phyloP scores from a whole-genome alignment of 92 coral and sea anemone genomes.

The Paragorgia papillata region DNA sequence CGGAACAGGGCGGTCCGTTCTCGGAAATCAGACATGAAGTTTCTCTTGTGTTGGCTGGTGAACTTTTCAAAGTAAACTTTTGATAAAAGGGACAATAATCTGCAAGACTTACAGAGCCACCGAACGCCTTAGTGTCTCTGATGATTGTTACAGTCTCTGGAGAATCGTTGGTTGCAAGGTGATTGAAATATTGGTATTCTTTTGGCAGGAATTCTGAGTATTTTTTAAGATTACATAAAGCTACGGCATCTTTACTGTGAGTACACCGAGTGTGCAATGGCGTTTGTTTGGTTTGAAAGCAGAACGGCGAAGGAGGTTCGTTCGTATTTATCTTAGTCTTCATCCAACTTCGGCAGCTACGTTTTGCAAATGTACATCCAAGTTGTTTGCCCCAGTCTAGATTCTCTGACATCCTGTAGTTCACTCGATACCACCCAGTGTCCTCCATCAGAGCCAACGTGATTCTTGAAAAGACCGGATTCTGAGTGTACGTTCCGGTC shows the following conservation, averaged over 20 bases:
- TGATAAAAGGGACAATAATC: conserved; percentile 97
- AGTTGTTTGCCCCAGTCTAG: conserved; percentile 93
- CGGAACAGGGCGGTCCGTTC: conserved; percentile 71
- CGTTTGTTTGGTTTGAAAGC: conserved; percentile 78
- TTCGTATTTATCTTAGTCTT: conserved; percentile 64
- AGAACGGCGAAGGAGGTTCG: conserved; percentile 75
- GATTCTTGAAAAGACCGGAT: conserved; percentile 91
- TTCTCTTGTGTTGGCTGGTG: conserved; percentile 75
- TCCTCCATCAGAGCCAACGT: conserved; percentile 98
- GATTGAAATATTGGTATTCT: conserved; percentile 93
- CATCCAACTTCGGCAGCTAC: conserved; percentile 99
- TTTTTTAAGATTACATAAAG: conserved; percentile 86
- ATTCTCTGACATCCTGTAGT: conserved; percentile 86
- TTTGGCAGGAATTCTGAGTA: conserved; percentile 63
- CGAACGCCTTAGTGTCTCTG: conserved; percentile 79
- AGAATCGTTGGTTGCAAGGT: conserved; percentile 64
- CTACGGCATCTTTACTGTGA: conserved; percentile 89
- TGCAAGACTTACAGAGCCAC: conserved; percentile 94
- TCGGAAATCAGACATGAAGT: conserved; percentile 79
- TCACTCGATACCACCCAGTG: conserved; percentile 94
- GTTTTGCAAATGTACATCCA: conserved; percentile 87
- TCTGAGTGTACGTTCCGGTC: conserved; percentile 99
- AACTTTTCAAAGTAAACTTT: conserved; percentile 83
- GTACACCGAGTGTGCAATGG: conserved; percentile 96
- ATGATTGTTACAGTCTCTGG: conserved; percentile 47